These are phyloP conservation scores for Seriola dumerili DNA, from an alignment of 2,113 vertebrate species.

Conservation along the genomic window DNA sequence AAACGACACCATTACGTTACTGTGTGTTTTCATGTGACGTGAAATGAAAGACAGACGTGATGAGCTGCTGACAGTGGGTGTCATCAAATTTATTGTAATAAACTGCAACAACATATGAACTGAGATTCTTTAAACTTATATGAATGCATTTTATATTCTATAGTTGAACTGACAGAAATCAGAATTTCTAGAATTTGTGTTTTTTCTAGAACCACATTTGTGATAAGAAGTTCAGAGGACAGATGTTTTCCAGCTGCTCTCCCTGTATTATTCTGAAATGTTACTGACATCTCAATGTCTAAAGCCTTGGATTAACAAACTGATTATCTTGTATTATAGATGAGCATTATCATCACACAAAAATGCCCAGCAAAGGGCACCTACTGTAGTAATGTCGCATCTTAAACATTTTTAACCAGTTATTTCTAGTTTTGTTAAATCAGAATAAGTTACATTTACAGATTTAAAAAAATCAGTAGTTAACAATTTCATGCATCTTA, in stretches of 20 bases:
- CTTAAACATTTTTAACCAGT: too few species aligned
- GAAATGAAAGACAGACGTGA: background rate
- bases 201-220: background rate
- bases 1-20: background rate
- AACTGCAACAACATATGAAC: background rate
- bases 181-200: background rate
- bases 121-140: background rate
- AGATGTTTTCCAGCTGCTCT: background rate
- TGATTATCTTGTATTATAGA: constrained; percentile 25
- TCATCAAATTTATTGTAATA: background rate
- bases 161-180: background rate
- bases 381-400: background rate
- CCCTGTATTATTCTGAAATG: background rate
- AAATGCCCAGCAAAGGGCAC: constrained; percentile 37
- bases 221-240: background rate
- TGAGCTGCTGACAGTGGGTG: background rate
- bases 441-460: background rate
- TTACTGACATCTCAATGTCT: background rate
- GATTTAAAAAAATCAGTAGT: background rate
- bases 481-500: background rate
- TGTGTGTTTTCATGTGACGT: background rate
- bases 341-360: constrained; percentile 3
- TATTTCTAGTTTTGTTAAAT: background rate
- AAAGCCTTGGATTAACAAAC: constrained; percentile 9
- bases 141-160: background rate